Evolutionary conservation across 2,113 vertebrate genomes (phyloP).

Genomic region (Clupea harengus): DNA sequence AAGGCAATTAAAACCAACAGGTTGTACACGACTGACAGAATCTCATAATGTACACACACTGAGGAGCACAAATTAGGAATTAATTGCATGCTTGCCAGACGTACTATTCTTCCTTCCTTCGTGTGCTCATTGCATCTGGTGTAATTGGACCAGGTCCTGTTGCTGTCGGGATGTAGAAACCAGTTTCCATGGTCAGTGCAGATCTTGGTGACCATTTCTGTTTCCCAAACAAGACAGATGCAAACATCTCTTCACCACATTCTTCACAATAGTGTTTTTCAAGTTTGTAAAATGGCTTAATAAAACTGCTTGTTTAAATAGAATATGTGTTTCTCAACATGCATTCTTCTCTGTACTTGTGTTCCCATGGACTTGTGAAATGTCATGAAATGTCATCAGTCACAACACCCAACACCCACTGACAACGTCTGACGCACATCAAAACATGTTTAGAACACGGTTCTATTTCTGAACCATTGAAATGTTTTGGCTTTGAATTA

Average conservation of each 20-base stretch:
- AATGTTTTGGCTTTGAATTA: too few species aligned
- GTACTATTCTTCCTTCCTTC: constrained; percentile 82
- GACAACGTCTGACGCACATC: too few species aligned
- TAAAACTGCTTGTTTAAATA: neutral
- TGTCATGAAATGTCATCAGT: too few species aligned
- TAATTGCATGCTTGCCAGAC: constrained; percentile 11
- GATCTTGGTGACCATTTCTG: constrained; percentile 94
- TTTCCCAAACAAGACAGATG: constrained; percentile 41
- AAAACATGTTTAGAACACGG: too few species aligned
- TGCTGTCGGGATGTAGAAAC: constrained; percentile 92
- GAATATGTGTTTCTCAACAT: too few species aligned
- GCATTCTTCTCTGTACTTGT: too few species aligned
- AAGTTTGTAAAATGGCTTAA: neutral
- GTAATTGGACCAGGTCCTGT: constrained; percentile 94
- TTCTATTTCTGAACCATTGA: too few species aligned
- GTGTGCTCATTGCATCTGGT: constrained; percentile 84
- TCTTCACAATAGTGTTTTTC: neutral
- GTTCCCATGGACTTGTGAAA: too few species aligned
- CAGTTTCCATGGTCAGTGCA: constrained; percentile 85
- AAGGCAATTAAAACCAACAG: neutral
- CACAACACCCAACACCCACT: too few species aligned
- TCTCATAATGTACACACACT: neutral
- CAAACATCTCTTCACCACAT: neutral
- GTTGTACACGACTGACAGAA: neutral
- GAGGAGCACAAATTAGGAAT: neutral